Evolutionary conservation across 2,113 vertebrate species (phyloP), one percentile per base, ranked within the genome.

Genomic region (Myiozetetes cayanensis): DNA sequence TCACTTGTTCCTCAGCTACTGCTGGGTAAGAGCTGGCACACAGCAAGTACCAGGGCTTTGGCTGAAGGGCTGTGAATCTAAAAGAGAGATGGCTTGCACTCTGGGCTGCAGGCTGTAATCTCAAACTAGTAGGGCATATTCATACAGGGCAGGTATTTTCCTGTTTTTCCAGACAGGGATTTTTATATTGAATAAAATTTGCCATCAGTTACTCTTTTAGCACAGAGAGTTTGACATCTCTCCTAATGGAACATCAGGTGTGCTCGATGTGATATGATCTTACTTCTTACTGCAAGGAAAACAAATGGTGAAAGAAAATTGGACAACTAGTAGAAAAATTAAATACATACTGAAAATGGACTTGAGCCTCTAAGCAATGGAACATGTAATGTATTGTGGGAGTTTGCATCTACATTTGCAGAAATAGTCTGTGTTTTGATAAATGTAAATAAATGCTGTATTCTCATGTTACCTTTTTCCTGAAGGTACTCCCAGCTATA

Each of bases 11-110:
- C 76, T 77, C 86, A 59, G 79, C 62, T 94, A 65, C 90, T 95
- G 86, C 94, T 92, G 94, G 85, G 72, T 95, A 88, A 59, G 89
- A 80, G 83, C 72, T 94, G 95, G 76, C 80, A 74, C 43, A 9
- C 46, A 79, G 37, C 56, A 52, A 62, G 79, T 43, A 56, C 72
- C 10, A 1, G 18, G 65, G 88, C 88, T 90, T 80, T 90, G 83
- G 79, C 90, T 88, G 68, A 84, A 81, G 44, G 72, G 63, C 76
- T 86, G 67, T 76, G 73, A 66, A 74, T 95, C 85, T 80, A 46
- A 55, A 76, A 2, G 19, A 83, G 53, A 63, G 43, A 33, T 47
- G 47, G 31, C 46, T 92, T 85, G 53, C 27, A 28, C 49, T 73
- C 43, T 16, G 62, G 27, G 73, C 90, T 85, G 37, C n/a, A 31